Base-by-base conservation (phyloP, 35 echinoderm and acorn worm genomes). In the Acanthaster planci region DNA sequence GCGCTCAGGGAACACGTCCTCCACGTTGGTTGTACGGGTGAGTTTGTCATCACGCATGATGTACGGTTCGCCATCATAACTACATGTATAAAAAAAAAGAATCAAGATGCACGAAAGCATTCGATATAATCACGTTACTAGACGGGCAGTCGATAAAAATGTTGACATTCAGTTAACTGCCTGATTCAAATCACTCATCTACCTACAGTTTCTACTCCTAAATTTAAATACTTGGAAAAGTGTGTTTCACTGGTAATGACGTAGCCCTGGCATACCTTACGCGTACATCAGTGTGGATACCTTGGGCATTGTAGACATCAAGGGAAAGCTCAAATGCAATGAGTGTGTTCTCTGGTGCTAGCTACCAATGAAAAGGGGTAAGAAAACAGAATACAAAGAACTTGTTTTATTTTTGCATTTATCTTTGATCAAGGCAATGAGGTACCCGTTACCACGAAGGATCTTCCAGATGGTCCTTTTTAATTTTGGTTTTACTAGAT, bases 291-390 rank as follows among this genome's bases (percentile, higher is more conserved):
- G 92, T 77, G 51, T 93, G 76, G 8, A 93, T 88, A 53, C 92
- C 92, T 68, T 93, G 77, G 16, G 60, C 92, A 6, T 81, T 47
- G 37, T 84, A 89, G 2, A 81, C 81, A 30, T 85, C 80, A 36
- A 92, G 59, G 14, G 86, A 86, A 6, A 85, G 67, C 37, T 51
- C 27, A 88, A 93, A 93, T 39, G 92, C 80, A 53, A 93, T 55
- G 18, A 77, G 52, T 5, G 92, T 93, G 37, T 93, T 93, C 76
- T 93, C 92, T 44, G 92, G 92, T 19, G 92, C 80, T 67, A 93
- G 37, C 92, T 93, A 39, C 0, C 15, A 0, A 16, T 5, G 56
- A 79, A 80, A 57, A 39, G 38, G 39, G 7, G 27, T 17, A 37
- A 51, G 21, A 51, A 39, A n/a, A 55, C 31, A 17, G 14, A 35